Conservation (phyloP, 2,113 vertebrate genomes). For the Lasiurus borealis region DNA sequence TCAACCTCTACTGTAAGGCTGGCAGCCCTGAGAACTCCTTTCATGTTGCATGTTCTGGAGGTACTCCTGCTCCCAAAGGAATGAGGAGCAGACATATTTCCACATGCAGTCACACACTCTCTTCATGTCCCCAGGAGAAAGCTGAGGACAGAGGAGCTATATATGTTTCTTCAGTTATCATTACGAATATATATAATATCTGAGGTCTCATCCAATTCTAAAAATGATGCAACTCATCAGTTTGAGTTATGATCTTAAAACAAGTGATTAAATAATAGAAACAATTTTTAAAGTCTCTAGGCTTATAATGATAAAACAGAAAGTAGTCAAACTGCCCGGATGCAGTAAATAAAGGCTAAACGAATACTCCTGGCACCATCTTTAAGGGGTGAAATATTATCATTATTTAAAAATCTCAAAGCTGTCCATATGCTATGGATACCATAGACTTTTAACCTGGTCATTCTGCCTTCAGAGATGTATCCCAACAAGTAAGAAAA, state of each 20-base stretch:
- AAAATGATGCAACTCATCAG: background rate
- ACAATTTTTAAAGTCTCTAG: background rate
- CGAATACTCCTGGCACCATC: background rate
- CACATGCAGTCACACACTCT: too few relatives aligned
- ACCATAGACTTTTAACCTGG: background rate
- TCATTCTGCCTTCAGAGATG: constrained; percentile 4
- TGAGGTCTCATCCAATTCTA: background rate
- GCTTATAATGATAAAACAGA: background rate
- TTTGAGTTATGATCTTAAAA: background rate
- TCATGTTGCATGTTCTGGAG: too few relatives aligned
- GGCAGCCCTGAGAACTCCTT: too few relatives aligned
- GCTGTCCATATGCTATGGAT: background rate
- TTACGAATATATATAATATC: background rate
- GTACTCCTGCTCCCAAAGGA: too few relatives aligned
- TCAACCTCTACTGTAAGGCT: too few relatives aligned
- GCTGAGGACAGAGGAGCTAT: background rate
- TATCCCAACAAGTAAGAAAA: background rate
- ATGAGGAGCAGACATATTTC: too few relatives aligned
- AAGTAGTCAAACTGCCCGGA: background rate
- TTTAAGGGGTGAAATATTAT: background rate
- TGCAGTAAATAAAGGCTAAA: background rate
- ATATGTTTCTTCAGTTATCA: background rate
- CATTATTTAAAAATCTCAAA: background rate
- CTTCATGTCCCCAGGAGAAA: background rate
- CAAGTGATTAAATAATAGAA: background rate